phyloP scores from a whole-genome alignment of 2,888 invertebrate species.

The Zygaena filipendulae region DNA sequence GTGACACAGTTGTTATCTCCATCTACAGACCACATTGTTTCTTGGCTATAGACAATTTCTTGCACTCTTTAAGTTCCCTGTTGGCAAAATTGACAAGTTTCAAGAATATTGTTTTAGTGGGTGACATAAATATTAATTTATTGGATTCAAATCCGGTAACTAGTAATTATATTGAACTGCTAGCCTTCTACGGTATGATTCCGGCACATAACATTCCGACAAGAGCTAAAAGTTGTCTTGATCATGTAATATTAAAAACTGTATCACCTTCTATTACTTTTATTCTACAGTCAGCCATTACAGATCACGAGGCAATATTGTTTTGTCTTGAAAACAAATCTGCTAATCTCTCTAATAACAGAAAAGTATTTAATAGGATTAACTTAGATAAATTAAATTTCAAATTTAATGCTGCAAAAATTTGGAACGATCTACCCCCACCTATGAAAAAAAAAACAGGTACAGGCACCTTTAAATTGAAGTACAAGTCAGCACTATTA shows the following conservation, averaged over 20 bases:
- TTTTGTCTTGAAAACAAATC: constrained; percentile 1
- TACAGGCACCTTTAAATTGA: too few species aligned
- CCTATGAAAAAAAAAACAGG: too few species aligned
- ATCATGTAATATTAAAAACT: constrained; percentile 8
- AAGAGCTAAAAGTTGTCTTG: constrained; percentile 4
- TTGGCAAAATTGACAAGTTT: neutral
- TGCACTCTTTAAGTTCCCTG: constrained; percentile 1
- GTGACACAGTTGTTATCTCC: constrained; percentile 2
- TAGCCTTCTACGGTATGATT: constrained; percentile 3
- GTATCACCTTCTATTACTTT: neutral
- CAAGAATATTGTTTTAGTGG: constrained; percentile 7
- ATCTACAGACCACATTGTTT: constrained; percentile 6
- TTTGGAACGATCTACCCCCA: too few species aligned
- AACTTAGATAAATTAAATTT: too few species aligned
- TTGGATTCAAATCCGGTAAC: neutral
- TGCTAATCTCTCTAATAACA: too few species aligned
- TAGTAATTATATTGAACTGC: neutral
- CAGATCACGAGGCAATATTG: constrained; percentile 4
- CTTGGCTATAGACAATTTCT: constrained; percentile 1
- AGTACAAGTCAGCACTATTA: too few species aligned
- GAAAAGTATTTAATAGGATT: too few species aligned
- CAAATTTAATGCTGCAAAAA: too few species aligned
- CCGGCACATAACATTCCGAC: constrained; percentile 3
- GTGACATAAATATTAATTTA: constrained; percentile 11
- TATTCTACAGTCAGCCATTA: constrained; percentile 1